Evolutionary conservation across 2,797 vertebrate genomes (phyloP), one percentile per base, ranked within the genome.

Genomic region (Myripristis murdjan): DNA sequence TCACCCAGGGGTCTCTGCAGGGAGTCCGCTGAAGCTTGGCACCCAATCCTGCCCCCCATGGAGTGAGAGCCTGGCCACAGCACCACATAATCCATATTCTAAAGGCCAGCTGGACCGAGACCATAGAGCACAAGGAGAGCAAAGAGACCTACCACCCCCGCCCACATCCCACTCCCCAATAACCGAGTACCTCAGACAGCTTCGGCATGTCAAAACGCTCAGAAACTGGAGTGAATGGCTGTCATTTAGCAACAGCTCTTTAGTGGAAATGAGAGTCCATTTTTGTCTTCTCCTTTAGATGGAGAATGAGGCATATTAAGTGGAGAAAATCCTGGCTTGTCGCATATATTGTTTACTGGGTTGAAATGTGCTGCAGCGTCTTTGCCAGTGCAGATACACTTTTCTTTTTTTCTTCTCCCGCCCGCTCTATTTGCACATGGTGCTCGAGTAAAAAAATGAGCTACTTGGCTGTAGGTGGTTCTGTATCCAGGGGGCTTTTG

Each of bases 41-140:
- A 85, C 87, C 89, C 79, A 70, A 80, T 91, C 80, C 66, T 74
- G 75, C 89, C 91, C 92, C 92, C 91, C 70, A 28, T 66, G 81
- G 82, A 76, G 84, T 1, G 48, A 85, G 70, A 91, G 65, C 88
- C 84, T 67, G 79, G 82, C 83, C 63, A 66, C 61, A 41, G 84
- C 79, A 82, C 79, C 88, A 83, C 85, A 89, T 93, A 94, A 94
- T 94, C 91, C 92, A 91, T 93, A 93, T 91, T 93, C 88, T 94
- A 93, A 91, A 93, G 92, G 83, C 89, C 92, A 93, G 91, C 89
- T 93, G 93, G 92, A 91, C 81, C 79, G 72, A 91, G 81, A 89
- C 83, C 86, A 89, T 70, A 61, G 77, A 85, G 85, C 85, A 69
- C 66, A 83, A 86, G 84, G 70, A 89, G 84, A 81, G 85, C 78